phyloP scores from a whole-genome alignment of 2,888 invertebrate genomes.

The Polydrusus cervinus region DNA sequence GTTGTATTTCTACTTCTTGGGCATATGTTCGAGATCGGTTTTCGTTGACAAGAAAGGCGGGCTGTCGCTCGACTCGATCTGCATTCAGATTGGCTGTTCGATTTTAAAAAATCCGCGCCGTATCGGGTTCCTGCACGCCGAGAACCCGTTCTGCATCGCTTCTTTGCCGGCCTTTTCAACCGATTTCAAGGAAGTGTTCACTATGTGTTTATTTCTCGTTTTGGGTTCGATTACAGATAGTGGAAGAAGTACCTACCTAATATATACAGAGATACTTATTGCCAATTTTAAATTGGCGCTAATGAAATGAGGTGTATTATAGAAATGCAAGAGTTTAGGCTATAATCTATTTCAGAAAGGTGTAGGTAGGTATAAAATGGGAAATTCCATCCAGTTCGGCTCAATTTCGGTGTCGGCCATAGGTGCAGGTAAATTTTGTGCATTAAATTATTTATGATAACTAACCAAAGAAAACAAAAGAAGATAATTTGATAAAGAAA shows the following conservation, averaged over 20 bases:
- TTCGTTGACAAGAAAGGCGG: slow-evolving; percentile 52
- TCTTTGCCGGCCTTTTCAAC: slow-evolving; percentile 48
- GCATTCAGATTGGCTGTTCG: slow-evolving; percentile 60
- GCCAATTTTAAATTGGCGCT: background rate
- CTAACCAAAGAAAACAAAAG: too few species aligned
- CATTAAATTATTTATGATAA: too few species aligned
- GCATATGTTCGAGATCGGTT: slow-evolving; percentile 39
- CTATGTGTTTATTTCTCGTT: slow-evolving; percentile 34
- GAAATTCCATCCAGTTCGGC: too few species aligned
- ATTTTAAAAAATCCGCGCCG: slow-evolving; percentile 62
- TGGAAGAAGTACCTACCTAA: background rate
- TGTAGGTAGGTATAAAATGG: too few species aligned
- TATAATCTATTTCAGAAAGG: too few species aligned
- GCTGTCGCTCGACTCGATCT: slow-evolving; percentile 54
- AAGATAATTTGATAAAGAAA: too few species aligned
- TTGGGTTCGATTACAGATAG: slow-evolving; percentile 22
- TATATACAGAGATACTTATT: background rate
- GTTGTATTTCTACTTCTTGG: slow-evolving; percentile 21
- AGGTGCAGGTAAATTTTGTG: too few species aligned
- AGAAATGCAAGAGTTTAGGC: too few species aligned
- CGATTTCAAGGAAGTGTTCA: slow-evolving; percentile 44
- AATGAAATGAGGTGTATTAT: too few species aligned
- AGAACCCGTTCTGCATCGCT: slow-evolving; percentile 62
- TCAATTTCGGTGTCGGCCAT: too few species aligned
- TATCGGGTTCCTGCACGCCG: slow-evolving; percentile 61